Conservation (phyloP, 2,797 vertebrate species). For the Sardinella longiceps region DNA sequence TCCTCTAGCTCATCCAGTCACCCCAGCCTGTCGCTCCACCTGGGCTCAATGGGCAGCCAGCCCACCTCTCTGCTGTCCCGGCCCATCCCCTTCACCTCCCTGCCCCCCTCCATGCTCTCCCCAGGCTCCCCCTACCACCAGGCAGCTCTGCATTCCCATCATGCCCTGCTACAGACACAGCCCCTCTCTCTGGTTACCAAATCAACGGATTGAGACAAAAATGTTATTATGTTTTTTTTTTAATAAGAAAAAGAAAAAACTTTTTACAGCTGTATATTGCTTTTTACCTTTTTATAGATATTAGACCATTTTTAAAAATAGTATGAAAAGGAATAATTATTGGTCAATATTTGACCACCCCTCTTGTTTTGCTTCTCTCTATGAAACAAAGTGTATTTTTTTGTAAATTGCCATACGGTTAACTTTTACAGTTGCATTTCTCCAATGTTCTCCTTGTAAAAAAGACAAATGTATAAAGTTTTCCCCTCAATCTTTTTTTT, state of each 20-base stretch:
- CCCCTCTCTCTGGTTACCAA: slow-evolving; percentile 84
- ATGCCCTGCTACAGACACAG: slow-evolving; percentile 81
- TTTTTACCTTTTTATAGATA: slow-evolving; percentile 66
- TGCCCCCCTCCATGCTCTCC: slow-evolving; percentile 70
- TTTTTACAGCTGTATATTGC: slow-evolving; percentile 68
- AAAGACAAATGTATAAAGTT: slow-evolving; percentile 52
- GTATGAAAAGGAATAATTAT: slow-evolving; percentile 84
- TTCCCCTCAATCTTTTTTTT: slow-evolving; percentile 11
- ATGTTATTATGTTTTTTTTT: slow-evolving; percentile 22
- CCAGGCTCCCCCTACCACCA: slow-evolving; percentile 71
- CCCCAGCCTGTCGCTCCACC: slow-evolving; percentile 60
- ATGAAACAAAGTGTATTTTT: slow-evolving; percentile 64
- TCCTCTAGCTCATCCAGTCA: slow-evolving; percentile 55
- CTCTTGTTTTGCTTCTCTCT: slow-evolving; percentile 55
- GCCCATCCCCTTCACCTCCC: slow-evolving; percentile 73
- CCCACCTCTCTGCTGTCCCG: slow-evolving; percentile 74
- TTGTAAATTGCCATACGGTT: slow-evolving; percentile 58
- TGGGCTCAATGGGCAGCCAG: slow-evolving; percentile 60
- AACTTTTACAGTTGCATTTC: slow-evolving; percentile 58
- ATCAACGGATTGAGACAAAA: slow-evolving; percentile 73
- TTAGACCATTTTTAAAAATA: slow-evolving; percentile 75
- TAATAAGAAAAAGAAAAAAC: slow-evolving; percentile 27
- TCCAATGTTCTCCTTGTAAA: slow-evolving; percentile 52
- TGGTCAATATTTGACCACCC: slow-evolving; percentile 97
- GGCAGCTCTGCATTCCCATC: slow-evolving; percentile 71